Conservation (phyloP, 2,797 vertebrate genomes). For the Mormyrus hasselquistii region DNA sequence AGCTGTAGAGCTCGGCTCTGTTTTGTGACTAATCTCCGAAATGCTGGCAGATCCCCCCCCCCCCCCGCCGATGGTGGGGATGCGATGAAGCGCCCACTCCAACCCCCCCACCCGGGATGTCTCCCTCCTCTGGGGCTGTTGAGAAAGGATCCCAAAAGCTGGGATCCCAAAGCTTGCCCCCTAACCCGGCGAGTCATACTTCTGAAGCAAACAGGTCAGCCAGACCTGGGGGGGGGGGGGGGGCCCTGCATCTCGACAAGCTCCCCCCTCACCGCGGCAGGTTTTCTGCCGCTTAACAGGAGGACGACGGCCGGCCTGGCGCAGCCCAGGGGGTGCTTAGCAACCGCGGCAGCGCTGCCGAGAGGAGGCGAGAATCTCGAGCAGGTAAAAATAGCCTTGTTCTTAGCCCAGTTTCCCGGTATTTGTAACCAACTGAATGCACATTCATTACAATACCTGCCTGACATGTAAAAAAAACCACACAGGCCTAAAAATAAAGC, state of each 20-base stretch:
- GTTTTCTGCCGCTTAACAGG: neutral
- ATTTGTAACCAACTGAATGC: neutral
- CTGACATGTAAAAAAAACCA: neutral
- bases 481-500: neutral
- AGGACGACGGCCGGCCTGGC: neutral
- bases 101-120: neutral
- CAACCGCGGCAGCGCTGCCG: slow-evolving; percentile 3
- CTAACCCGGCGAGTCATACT: neutral
- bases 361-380: slow-evolving; percentile 16
- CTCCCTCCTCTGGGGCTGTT: neutral
- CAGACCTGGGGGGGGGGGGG: neutral
- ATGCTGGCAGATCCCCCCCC: neutral
- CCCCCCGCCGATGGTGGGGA: neutral
- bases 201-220: neutral
- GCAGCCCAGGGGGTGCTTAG: slow-evolving; percentile 17
- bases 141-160: neutral
- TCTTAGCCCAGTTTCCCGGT: neutral
- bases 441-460: neutral
- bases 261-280: neutral
- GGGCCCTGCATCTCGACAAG: neutral
- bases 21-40: neutral
- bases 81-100: neutral
- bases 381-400: slow-evolving; percentile 17
- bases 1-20: neutral
- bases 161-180: neutral